A percentile compares a stretch with the other conserved stretches of the same genome.
Conservation (phyloP, 2,797 vertebrate genomes). For the Thamnophis elegans region DNA sequence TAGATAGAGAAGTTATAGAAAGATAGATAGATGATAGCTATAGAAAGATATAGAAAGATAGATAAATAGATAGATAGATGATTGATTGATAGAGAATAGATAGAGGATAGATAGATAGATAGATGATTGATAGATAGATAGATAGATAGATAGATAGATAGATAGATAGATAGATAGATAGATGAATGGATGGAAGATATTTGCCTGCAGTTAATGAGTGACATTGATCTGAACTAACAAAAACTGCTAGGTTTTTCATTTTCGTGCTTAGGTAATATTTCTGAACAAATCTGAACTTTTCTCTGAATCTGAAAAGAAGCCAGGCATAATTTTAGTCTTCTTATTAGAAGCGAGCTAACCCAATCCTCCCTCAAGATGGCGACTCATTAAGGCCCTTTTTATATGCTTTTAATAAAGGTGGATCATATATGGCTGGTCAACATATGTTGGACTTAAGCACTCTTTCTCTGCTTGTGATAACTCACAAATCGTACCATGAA, state of each 20-base stretch:
- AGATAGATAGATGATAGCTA: no score
- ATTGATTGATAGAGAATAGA: no score
- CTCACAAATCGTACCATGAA: conserved; percentile 50
- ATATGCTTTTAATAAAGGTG: conserved; percentile 3
- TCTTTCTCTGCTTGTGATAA: conserved; percentile 56
- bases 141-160: no score
- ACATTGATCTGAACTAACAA: not conserved
- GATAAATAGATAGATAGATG: no score
- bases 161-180: no score
- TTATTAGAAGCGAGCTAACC: not conserved
- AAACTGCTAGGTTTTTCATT: not conserved
- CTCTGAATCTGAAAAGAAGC: not conserved
- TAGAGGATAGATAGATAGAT: no score
- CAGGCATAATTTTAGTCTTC: not conserved
- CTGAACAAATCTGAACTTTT: not conserved
- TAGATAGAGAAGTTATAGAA: no score
- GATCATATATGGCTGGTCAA: conserved; percentile 29
- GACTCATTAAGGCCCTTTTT: conserved; percentile 35
- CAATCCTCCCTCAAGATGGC: conserved; percentile 45
- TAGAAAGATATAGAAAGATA: no score
- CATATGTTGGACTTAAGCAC: conserved; percentile 46
- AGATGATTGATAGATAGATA: no score
- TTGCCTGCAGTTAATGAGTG: not conserved
- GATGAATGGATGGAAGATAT: not conserved
- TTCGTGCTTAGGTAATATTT: not conserved